Base-by-base conservation (phyloP, 2,888 invertebrate species). In the Epirrhoe tristata region DNA sequence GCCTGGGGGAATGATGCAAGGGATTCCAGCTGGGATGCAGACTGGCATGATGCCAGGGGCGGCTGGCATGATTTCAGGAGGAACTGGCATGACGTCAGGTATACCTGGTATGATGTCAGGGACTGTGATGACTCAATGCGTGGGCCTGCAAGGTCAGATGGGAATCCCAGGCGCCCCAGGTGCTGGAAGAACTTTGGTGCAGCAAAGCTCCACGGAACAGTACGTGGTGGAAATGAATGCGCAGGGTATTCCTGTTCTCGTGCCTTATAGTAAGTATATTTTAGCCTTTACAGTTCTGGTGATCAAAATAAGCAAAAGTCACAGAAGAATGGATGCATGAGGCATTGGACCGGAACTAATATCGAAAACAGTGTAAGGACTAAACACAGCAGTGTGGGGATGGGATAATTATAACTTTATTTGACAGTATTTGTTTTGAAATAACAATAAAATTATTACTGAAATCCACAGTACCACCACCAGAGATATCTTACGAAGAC, bases 401-500 rank as follows among this genome's bases (percentile, higher is more conserved):
- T n/a, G n/a, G n/a, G n/a, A n/a, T n/a, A n/a, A n/a, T n/a, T n/a
- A n/a, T n/a, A n/a, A n/a, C n/a, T n/a, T n/a, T n/a, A n/a, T n/a
- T n/a, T n/a, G n/a, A n/a, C n/a, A n/a, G n/a, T n/a, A n/a, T 36
- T 36, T 36, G 36, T 3, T 36, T 36, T 36, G 10, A 36, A 8
- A 36, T 36, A 3, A 39, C 12, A 43, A 12, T 12, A 12, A 12
- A 12, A 12, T 12, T 43, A 43, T 31, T n/a, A 51, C 36, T 51
- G 5, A 32, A 34, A 32, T 58, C 10, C 51, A n/a, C 64, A 72
- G 69, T 56, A n/a, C 71, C 60, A 8, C 75, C 75, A 48, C 88
- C 86, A 50, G 83, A 85, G 14, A 48, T 16, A 66, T 80, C 85
- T 4, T 92, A 84, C 80, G 84, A 83, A 12, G 96, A 96, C 86